Evolutionary conservation across 2,888 invertebrate genomes (phyloP), one percentile per base, ranked within the genome.

Genomic region (Thumatha senex): DNA sequence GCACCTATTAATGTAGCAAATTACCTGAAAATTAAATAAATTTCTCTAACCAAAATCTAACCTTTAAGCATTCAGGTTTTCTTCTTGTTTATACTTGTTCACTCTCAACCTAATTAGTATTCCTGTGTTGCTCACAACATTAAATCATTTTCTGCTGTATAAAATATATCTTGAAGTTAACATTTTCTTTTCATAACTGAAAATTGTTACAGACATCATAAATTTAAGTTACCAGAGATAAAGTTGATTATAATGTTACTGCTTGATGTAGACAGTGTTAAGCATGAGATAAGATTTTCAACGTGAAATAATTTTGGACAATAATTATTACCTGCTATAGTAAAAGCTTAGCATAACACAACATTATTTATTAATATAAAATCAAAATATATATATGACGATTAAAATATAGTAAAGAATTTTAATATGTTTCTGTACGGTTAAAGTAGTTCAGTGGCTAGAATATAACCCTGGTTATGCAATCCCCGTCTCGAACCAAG

Each of bases 61-160:
- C 33, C 30, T 40, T 7, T 40, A 12, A 48, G 44, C 59, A 56
- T 56, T 53, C 58, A 51, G 49, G 58, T 54, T 51, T 36, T 40
- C 56, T 61, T 41, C 47, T 65, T 41, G 46, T 58, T 65, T 62
- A 51, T 53, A 55, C 54, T 56, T 64, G 58, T 49, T 51, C 49
- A 29, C 30, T 33, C 40, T 36, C 31, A 48, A 54, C 49, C 53
- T 64, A 58, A 68, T 67, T 68, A 64, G 64, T 64, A 67, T 68
- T 56, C 69, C 30, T 24, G 33, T 41, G 39, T 59, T 58, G 50
- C 50, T 48, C 51, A 46, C 46, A 36, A 56, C 67, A 68, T 68
- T 68, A 68, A 65, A 67, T 67, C 63, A 65, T 63, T 52, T 54
- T 51, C 38, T 40, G 49, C 55, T 67, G 65, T 65, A 65, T 67